Base-by-base conservation (phyloP, 2,888 invertebrate genomes). In the Drosophila affinis region DNA sequence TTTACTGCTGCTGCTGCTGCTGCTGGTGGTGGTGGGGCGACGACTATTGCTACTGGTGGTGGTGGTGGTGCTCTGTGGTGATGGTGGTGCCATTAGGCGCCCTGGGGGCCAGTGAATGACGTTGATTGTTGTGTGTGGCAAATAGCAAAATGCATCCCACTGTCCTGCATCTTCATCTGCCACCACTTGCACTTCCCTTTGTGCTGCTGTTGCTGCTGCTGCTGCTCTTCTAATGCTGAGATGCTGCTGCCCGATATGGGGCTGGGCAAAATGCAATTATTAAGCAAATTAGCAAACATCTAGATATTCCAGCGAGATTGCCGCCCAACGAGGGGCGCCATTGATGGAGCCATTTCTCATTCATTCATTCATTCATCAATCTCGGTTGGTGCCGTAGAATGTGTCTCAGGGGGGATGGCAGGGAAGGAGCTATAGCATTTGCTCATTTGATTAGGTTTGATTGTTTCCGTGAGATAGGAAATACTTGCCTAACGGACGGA, bases 271-370 rank as follows among this genome's bases (percentile, higher is more conserved):
- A 82, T 77, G 81, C 81, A 87, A 82, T 85, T 84, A 84, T 84
- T 84, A 84, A 87, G 84, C 83, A 84, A 84, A 84, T 84, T 84
- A 84, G 84, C 84, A 68, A 81, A 78, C 79, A 84, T 87, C 79
- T 72, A 87, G 87, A 83, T 84, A 73, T 78, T 70, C 72, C 48
- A 79, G 46, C 32, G 34, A 76, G 83, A 83, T 87, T 71, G 58
- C 65, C 69, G 62, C 74, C 81, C 87, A 86, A 72, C 79, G 64
- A 64, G 74, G 68, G 75, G 72, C 77, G 72, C 81, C 87, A 83
- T 77, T 83, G 75, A 80, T 79, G 69, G 65, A 65, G 68, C 53
- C 46, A 62, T 70, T 61, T 70, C 68, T 69, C 82, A 81, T 81
- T 71, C 82, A 85, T 79, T 81, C 85, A 85, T 79, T 71, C 82